Conservation (phyloP, 2,797 vertebrate genomes). For the Echeneis naucrates region DNA sequence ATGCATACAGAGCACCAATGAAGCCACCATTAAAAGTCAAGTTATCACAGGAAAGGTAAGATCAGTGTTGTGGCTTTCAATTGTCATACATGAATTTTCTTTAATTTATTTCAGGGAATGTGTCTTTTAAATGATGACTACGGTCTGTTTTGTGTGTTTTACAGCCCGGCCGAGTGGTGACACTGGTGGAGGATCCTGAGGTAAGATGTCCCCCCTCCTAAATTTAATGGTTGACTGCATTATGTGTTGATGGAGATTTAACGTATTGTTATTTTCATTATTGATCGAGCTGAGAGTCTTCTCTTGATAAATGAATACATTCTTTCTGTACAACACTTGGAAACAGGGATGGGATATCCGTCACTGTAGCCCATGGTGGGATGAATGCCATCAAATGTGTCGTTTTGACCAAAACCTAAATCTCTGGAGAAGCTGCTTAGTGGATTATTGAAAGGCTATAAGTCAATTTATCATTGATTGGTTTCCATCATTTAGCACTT, state of each 20-base stretch:
- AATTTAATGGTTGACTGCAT: not conserved
- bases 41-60: not conserved
- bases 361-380: not conserved
- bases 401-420: not conserved
- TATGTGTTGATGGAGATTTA: slow-evolving; percentile 2
- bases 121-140: not conserved
- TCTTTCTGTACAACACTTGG: not conserved
- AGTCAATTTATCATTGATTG: not conserved
- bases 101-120: no score
- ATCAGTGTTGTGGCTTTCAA: no score
- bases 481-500: not conserved
- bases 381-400: not conserved
- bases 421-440: not conserved
- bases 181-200: slow-evolving; percentile 94
- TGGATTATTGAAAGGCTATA: no score
- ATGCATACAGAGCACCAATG: not conserved
- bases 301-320: not conserved
- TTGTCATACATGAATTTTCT: no score
- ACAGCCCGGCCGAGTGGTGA: slow-evolving; percentile 98
- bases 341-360: not conserved
- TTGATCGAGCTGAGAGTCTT: not conserved
- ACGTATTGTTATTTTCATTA: not conserved
- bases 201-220: slow-evolving; percentile 74
- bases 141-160: slow-evolving; percentile 35
- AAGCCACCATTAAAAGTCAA: not conserved